Evolutionary conservation across 2,797 vertebrate species (phyloP).

Genomic region (Enteromius afrohamiltoni): DNA sequence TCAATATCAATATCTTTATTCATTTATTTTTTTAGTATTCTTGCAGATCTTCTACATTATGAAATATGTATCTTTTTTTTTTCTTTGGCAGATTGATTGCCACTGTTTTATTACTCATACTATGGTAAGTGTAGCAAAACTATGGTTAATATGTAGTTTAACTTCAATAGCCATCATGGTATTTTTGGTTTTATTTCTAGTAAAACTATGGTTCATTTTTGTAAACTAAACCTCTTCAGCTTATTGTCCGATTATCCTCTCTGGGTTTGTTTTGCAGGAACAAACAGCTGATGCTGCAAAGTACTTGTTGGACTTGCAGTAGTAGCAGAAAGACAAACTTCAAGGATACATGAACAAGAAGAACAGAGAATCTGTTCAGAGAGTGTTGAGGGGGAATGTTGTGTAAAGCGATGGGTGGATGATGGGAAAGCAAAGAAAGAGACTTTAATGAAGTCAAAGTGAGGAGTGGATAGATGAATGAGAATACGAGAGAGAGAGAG

Average conservation of each 20-base stretch:
- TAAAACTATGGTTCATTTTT: neutral
- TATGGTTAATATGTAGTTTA: neutral
- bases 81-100: neutral
- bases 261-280: neutral
- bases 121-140: neutral
- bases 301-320: conserved; percentile 7
- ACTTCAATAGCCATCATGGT: neutral
- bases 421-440: conserved; percentile 64
- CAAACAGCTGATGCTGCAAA: conserved; percentile 3
- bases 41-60: neutral
- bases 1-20: too few species aligned
- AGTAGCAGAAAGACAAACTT: conserved; percentile 17
- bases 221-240: neutral
- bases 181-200: neutral
- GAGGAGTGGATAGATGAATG: conserved; percentile 50
- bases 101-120: neutral
- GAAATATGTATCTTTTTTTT: neutral
- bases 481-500: conserved; percentile 53
- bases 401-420: conserved; percentile 49
- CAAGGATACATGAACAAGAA: neutral
- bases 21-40: neutral
- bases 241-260: neutral
- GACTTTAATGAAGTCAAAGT: conserved; percentile 59
- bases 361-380: conserved; percentile 20
- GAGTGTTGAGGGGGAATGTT: neutral